Evolutionary conservation across 2,113 vertebrate genomes (phyloP).

Genomic region (Cathartes aura): DNA sequence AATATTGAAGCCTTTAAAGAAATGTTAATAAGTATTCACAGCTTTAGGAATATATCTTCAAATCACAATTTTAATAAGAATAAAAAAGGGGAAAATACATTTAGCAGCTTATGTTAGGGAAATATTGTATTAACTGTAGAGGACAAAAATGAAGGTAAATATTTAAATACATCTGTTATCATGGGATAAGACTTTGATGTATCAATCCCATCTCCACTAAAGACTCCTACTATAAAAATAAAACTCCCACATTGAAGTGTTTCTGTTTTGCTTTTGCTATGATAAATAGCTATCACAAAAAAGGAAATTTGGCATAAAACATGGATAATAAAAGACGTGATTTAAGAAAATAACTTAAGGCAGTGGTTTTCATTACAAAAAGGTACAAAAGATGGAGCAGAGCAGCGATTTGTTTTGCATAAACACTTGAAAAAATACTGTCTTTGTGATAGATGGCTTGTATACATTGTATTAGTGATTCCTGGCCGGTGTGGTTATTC

Average conservation of each 20-base stretch:
- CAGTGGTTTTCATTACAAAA: slow-evolving; percentile 52
- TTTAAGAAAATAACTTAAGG: slow-evolving; percentile 44
- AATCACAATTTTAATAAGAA: slow-evolving; percentile 61
- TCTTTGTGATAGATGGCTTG: background rate
- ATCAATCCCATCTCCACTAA: slow-evolving; percentile 36
- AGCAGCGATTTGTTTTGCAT: slow-evolving; percentile 26
- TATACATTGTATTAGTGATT: background rate
- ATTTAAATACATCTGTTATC: slow-evolving; percentile 63
- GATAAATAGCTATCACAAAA: slow-evolving; percentile 41
- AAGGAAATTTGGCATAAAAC: background rate
- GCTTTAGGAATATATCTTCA: slow-evolving; percentile 59
- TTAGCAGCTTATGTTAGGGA: slow-evolving; percentile 1
- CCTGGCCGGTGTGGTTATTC: background rate
- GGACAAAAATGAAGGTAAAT: slow-evolving; percentile 59
- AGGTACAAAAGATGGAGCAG: slow-evolving; percentile 26
- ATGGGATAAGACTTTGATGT: slow-evolving; percentile 45
- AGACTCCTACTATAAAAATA: slow-evolving; percentile 23
- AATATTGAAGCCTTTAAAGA: slow-evolving; percentile 60
- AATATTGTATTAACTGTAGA: slow-evolving; percentile 50
- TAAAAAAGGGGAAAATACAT: slow-evolving; percentile 32
- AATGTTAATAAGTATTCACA: slow-evolving; percentile 63
- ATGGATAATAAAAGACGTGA: background rate
- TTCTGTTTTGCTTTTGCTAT: slow-evolving; percentile 56
- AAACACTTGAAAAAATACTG: background rate
- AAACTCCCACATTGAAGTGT: background rate